Base-by-base conservation (phyloP, 2,797 vertebrate species). In the Rhinophrynus dorsalis region DNA sequence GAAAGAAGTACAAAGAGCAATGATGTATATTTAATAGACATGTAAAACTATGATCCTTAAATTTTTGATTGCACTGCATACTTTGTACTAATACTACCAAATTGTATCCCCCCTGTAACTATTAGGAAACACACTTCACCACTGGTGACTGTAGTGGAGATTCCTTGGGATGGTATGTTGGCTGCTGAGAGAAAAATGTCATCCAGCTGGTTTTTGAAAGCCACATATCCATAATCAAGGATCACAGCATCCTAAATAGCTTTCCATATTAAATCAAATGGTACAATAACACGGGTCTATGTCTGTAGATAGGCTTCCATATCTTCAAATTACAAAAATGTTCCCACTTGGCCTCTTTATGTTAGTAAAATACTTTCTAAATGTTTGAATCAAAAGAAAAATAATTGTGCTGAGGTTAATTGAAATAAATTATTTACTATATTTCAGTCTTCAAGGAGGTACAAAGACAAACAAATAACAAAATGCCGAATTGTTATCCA, bases 381-480 rank as follows among this genome's bases (percentile, higher is more conserved):
- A 35, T 27, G 12, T 30, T n/a, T 40, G 7, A 38, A 13, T 40
- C 5, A 15, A 23, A 21, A 37, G 12, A 40, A 40, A 40, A 38
- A 38, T 42, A 12, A 29, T 29, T 24, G n/a, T 37, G 27, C 7
- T 15, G 21, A 59, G 52, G 32, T 44, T 20, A 18, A 9, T 13
- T 40, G 32, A 45, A 64, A 21, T 17, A 12, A 40, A n/a, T 33
- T 9, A 23, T 20, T 33, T 15, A 42, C 11, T 2, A 20, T 7
- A 37, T 37, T 55, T 60, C 9, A 23, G 24, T 54, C 55, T 77
- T 35, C 11, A 1, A n/a, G 35, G 27, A 83, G 75, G 59, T 75
- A 66, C 45, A 66, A 72, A 78, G 67, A 69, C 54, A 29, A 74
- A 75, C 60, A 69, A 71, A 79, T 65, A 23, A 29, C 13, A 70